A percentile compares a stretch with the other conserved stretches of the same genome.
These are phyloP conservation scores for Pangasius sanitwongsei DNA, from an alignment of 2,797 vertebrate species.

Conservation along the genomic window DNA sequence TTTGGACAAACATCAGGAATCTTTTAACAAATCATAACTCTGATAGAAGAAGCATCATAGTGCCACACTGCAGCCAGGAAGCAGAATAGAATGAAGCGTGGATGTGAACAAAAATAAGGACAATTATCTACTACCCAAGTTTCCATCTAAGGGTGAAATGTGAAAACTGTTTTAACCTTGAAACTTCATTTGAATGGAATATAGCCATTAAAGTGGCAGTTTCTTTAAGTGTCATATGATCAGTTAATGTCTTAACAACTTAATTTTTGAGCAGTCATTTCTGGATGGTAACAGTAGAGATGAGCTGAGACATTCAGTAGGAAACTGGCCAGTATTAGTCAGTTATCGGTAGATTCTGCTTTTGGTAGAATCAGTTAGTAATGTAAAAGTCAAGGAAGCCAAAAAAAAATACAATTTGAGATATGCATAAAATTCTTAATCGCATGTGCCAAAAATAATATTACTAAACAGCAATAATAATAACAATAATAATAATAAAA, in stretches of 20 bases:
- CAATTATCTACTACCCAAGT: background rate
- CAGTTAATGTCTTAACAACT: background rate
- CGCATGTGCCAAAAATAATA: background rate
- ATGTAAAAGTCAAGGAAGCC: background rate
- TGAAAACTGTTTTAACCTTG: background rate
- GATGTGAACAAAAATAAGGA: background rate
- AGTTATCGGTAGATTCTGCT: background rate
- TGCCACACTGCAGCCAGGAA: background rate
- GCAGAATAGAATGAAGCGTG: conserved; percentile 18
- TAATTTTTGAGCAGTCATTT: background rate
- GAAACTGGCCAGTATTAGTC: background rate
- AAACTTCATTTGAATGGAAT: background rate
- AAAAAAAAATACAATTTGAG: background rate
- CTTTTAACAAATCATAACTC: background rate
- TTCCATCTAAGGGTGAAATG: background rate
- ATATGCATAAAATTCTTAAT: background rate
- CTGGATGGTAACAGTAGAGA: background rate
- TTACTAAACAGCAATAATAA: background rate
- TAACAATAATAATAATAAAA: background rate
- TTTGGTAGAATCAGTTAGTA: background rate
- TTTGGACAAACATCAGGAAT: background rate
- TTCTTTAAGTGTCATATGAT: background rate
- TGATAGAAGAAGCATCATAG: background rate
- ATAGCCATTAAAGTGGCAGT: background rate
- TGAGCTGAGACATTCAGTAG: background rate